Base-by-base conservation (phyloP, 1,140 invertebrate genomes). In the Adelges cooleyi region DNA sequence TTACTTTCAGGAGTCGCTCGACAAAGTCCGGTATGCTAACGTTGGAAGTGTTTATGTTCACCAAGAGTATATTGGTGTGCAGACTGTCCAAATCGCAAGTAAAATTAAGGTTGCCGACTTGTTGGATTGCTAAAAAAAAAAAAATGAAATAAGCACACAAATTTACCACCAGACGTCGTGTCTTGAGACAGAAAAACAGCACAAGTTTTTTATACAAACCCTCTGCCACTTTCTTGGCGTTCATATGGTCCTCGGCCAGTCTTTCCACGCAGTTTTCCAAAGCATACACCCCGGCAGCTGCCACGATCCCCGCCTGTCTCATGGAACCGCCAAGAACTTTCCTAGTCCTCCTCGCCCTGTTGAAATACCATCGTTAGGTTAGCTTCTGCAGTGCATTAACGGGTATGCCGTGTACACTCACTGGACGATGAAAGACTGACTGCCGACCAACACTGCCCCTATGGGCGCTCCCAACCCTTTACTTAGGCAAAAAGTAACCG, bases 291-390 rank as follows among this genome's bases (percentile, higher is more conserved):
- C 90, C 92, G 18, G 92, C 87, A 0, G 90, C 92, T 2, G 93
- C 94, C 8, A 97, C 72, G 25, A 95, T 77, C 6, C 95, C 95
- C 18, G 79, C 82, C 77, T 97, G 93, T 65, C 93, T 77, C 90
- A 95, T 91, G 0, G 86, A 92, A 20, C 94, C 94, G 11, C 95
- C 95, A 13, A 98, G 72, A 46, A 84, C 87, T 76, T 96, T 96
- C 11, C 92, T 79, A 4, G 83, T 69, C 67, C 90, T 80, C 10
- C 81, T 79, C 1, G 89, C 89, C 69, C 87, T 90, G 71, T 3
- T 72, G 73, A 69, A 68, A 65, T 67, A 68, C n/a, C n/a, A 36
- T 3, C 5, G 33, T 4, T 44, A 23, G 18, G 20, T 48, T 22
- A 48, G 10, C 3, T 5, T 48, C 2, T 48, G 10, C 18, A 13